These are phyloP conservation scores for Amblyornis subalaris DNA, from an alignment of 2,113 vertebrate species.

Conservation along the genomic window DNA sequence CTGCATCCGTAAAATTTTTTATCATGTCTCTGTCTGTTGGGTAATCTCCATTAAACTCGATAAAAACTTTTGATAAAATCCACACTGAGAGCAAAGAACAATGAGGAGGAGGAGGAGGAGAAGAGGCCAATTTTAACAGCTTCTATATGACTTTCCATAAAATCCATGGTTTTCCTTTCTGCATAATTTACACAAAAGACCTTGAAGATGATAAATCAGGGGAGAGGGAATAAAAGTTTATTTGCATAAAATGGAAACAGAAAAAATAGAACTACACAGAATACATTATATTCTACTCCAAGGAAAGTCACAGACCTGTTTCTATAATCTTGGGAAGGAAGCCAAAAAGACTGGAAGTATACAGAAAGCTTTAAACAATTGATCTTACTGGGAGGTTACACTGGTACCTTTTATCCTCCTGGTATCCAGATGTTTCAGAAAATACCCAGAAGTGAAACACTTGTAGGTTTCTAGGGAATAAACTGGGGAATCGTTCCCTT, in stretches of 20 bases:
- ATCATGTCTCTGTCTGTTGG: background rate
- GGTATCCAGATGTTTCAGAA: constrained; percentile 57
- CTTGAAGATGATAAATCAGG: constrained; percentile 26
- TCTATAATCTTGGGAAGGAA: constrained; percentile 32
- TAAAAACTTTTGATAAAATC: constrained; percentile 25
- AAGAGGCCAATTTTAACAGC: background rate
- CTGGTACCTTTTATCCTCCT: constrained; percentile 49
- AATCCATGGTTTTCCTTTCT: constrained; percentile 1
- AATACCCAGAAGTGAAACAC: constrained; percentile 33
- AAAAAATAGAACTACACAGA: background rate
- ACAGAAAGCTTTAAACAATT: constrained; percentile 36
- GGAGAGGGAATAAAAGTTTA: constrained; percentile 19
- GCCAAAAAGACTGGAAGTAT: constrained; percentile 36
- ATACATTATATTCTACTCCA: background rate
- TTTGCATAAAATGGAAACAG: constrained; percentile 34
- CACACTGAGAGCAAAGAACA: constrained; percentile 13
- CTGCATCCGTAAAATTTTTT: background rate
- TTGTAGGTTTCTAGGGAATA: background rate
- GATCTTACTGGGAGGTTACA: constrained; percentile 63
- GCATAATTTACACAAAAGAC: background rate
- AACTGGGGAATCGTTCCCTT: background rate
- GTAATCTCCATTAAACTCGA: background rate
- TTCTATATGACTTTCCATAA: constrained; percentile 5
- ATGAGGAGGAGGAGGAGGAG: constrained; percentile 10
- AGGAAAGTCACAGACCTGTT: constrained; percentile 33